phyloP scores from a whole-genome alignment of 2,797 vertebrate species.

The Mus caroli region DNA sequence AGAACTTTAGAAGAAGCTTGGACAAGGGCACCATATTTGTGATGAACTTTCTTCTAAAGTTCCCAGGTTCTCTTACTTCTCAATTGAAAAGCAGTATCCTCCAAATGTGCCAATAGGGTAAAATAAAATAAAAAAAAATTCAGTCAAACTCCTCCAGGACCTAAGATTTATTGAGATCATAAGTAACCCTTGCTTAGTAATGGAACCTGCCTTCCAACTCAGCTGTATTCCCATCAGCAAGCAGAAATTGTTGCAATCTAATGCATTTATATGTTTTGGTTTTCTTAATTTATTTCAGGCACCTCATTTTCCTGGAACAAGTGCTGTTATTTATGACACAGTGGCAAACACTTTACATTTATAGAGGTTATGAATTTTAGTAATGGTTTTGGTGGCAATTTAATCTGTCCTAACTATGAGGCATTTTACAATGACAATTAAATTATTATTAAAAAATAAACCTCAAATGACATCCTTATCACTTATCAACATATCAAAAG shows the following conservation, averaged over 20 bases:
- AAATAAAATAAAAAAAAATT: background rate
- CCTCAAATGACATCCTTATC: slow-evolving; percentile 89
- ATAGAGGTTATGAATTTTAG: slow-evolving; percentile 91
- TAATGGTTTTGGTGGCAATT: slow-evolving; percentile 91
- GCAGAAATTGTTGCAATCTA: slow-evolving; percentile 88
- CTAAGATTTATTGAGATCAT: slow-evolving; percentile 86
- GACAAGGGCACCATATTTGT: slow-evolving; percentile 43
- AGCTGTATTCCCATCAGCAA: slow-evolving; percentile 82
- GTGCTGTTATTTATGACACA: slow-evolving; percentile 88
- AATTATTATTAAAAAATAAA: slow-evolving; percentile 91
- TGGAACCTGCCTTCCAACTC: slow-evolving; percentile 83
- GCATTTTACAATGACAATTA: slow-evolving; percentile 92
- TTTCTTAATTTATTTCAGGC: slow-evolving; percentile 90
- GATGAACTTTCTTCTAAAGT: slow-evolving; percentile 72
- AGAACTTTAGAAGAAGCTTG: background rate
- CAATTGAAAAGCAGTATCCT: slow-evolving; percentile 50
- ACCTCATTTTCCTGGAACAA: slow-evolving; percentile 89
- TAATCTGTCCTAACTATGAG: slow-evolving; percentile 91
- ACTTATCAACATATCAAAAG: slow-evolving; percentile 90
- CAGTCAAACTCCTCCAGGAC: slow-evolving; percentile 68
- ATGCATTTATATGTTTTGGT: slow-evolving; percentile 88
- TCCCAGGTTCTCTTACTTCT: slow-evolving; percentile 12
- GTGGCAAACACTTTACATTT: slow-evolving; percentile 90
- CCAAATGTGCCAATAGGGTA: slow-evolving; percentile 78
- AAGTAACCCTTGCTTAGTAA: slow-evolving; percentile 85